phyloP scores from a whole-genome alignment of 2,113 vertebrate species.

The Trematocara macrostoma region DNA sequence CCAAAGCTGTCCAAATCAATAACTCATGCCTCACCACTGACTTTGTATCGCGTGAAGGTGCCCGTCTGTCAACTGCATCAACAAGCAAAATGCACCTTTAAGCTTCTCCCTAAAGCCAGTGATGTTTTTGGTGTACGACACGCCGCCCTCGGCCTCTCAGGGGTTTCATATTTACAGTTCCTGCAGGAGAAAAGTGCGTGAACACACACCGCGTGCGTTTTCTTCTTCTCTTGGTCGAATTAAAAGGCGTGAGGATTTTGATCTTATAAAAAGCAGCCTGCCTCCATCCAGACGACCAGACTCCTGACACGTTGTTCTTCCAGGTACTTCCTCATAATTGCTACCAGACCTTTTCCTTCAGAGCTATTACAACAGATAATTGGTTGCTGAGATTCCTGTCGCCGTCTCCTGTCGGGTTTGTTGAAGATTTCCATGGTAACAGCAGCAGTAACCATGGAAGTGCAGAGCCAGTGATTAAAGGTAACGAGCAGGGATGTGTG shows the following conservation, averaged over 20 bases:
- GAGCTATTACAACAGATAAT: slow-evolving; percentile 9
- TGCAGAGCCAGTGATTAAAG: slow-evolving; percentile 46
- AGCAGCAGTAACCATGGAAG: slow-evolving; percentile 59
- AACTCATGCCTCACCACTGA: background rate
- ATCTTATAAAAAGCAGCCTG: background rate
- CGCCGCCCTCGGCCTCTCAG: fast-evolving
- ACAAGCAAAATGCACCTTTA: background rate
- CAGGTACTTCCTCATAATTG: background rate
- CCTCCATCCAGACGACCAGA: background rate
- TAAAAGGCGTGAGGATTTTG: background rate
- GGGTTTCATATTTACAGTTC: background rate
- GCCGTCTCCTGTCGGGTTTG: slow-evolving; percentile 22
- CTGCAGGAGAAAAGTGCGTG: background rate
- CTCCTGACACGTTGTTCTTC: background rate
- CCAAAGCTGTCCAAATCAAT: background rate
- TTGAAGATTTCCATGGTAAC: slow-evolving; percentile 65
- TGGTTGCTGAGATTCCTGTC: slow-evolving; percentile 26
- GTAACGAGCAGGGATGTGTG: slow-evolving; percentile 23
- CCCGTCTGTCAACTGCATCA: fast-evolving
- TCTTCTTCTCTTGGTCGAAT: background rate
- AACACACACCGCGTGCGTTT: fast-evolving
- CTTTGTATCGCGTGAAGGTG: fast-evolving
- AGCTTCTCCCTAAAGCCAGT: background rate
- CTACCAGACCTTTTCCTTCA: background rate
- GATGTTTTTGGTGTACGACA: fast-evolving